phyloP scores from a whole-genome alignment of 1,140 invertebrate species.

The Lordiphosa mommai region DNA sequence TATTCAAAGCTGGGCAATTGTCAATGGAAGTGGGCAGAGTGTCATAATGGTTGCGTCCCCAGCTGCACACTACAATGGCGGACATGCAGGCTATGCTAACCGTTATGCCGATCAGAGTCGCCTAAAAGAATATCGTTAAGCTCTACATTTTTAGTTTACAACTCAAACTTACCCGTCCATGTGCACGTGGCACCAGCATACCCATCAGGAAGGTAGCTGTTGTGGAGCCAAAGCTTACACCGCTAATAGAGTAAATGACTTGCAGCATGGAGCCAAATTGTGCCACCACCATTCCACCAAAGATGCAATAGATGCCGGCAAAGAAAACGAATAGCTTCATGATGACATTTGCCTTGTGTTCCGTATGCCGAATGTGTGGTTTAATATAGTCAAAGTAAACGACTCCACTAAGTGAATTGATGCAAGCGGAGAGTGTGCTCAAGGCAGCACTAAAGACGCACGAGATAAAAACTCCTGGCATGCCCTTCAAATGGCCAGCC shows the following conservation, averaged over 20 bases:
- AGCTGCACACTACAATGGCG: constrained; percentile 88
- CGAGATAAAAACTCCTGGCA: constrained; percentile 86
- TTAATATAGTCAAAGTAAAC: constrained; percentile 87
- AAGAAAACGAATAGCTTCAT: constrained; percentile 84
- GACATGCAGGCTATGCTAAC: constrained; percentile 84
- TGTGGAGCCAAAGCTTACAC: constrained; percentile 85
- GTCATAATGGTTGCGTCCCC: constrained; percentile 77
- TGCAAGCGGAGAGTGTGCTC: constrained; percentile 87
- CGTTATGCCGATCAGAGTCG: constrained; percentile 84
- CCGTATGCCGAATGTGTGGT: constrained; percentile 77
- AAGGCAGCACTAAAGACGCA: constrained; percentile 86
- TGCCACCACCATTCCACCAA: constrained; percentile 83
- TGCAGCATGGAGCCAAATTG: constrained; percentile 83
- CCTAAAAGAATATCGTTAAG: constrained; percentile 23
- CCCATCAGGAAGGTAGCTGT: constrained; percentile 87
- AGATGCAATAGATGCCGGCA: constrained; percentile 82
- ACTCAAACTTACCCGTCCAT: constrained; percentile 81
- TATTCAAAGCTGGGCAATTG: constrained; percentile 80
- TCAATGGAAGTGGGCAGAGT: constrained; percentile 81
- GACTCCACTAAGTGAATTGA: constrained; percentile 88
- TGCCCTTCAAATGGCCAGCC: constrained; percentile 81
- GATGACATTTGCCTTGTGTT: constrained; percentile 82
- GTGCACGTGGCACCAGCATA: constrained; percentile 86
- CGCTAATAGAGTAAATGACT: constrained; percentile 82
- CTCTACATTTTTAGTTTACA: neutral